Conservation (phyloP, 2,888 invertebrate genomes). For the Drosophila merina region DNA sequence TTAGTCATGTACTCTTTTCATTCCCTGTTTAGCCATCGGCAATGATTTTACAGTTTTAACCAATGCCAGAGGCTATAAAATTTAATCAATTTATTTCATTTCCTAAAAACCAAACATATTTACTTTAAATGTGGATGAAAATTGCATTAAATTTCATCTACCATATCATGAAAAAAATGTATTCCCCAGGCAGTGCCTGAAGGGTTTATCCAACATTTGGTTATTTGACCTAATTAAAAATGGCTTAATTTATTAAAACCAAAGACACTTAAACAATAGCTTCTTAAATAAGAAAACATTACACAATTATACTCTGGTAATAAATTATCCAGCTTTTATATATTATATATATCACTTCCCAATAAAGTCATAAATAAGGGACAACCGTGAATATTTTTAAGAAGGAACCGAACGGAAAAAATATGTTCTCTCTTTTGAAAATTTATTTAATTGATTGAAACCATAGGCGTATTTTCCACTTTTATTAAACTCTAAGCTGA, state of each 20-base stretch:
- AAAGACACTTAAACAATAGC: neutral
- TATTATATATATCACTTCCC: no score
- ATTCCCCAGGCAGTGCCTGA: neutral
- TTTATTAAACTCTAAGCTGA: neutral
- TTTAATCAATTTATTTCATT: conserved; percentile 28
- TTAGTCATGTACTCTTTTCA: neutral
- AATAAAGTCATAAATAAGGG: no score
- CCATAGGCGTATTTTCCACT: no score
- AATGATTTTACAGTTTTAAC: conserved; percentile 24
- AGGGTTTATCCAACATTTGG: conserved; percentile 12
- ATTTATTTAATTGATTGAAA: no score
- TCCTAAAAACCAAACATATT: conserved; percentile 11
- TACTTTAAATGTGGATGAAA: neutral
- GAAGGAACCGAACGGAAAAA: no score
- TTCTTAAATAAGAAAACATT: no score
- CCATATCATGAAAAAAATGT: neutral
- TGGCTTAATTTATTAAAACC: conserved; percentile 10
- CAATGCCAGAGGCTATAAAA: conserved; percentile 9
- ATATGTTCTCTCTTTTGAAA: no score
- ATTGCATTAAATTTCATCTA: neutral
- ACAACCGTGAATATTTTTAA: no score
- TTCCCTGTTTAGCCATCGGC: neutral
- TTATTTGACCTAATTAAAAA: conserved; percentile 23
- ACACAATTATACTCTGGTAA: no score
- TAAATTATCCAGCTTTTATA: no score